Percentiles rank a stretch among this genome's conserved stretches.
These are phyloP conservation scores for rat (Rattus norvegicus) DNA, from an alignment of 2,113 vertebrate species.

Conservation along the genomic window GRCr8 NC_086032.1:63090501-63091000, in stretches of 20 bases:
- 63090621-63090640: not conserved
- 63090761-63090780: not conserved
- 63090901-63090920: not conserved
- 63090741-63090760: not conserved
- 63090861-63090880: too few relatives aligned
- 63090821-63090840: too few relatives aligned
- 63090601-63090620: not conserved
- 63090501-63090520: not conserved
- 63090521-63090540: not conserved
- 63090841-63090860: too few relatives aligned
- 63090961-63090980: slow-evolving; percentile 5
- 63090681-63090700: not conserved
- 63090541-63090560: not conserved
- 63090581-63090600: not conserved
- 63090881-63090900: not conserved
- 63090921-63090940: not conserved
- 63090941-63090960: not conserved
- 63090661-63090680: not conserved
- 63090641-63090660: not conserved
- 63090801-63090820: too few relatives aligned
- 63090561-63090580: not conserved
- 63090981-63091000: not conserved
- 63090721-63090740: too few relatives aligned
- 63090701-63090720: not conserved
- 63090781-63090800: too few relatives aligned